phyloP scores from a whole-genome alignment of 2,113 vertebrate genomes.

The human (Homo sapiens) region GRCh38 chrX:46727001-46727500 shows the following conservation, averaged over 20 bases:
- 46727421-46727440: background rate
- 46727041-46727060: background rate
- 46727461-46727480: background rate
- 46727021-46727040: background rate
- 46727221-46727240: background rate
- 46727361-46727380: background rate
- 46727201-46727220: background rate
- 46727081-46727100: conserved; percentile 1
- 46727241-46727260: background rate
- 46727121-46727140: background rate
- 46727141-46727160: background rate
- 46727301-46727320: conserved; percentile 42
- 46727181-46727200: background rate
- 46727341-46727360: conserved; percentile 34
- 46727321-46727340: background rate
- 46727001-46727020: background rate
- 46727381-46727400: conserved; percentile 21
- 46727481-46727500: background rate
- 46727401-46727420: background rate
- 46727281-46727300: background rate
- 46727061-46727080: background rate
- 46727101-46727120: background rate
- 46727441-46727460: background rate
- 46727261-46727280: background rate
- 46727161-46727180: background rate